Evolutionary conservation across 2,888 invertebrate genomes (phyloP).

Genomic region (Sphinx pinastri): DNA sequence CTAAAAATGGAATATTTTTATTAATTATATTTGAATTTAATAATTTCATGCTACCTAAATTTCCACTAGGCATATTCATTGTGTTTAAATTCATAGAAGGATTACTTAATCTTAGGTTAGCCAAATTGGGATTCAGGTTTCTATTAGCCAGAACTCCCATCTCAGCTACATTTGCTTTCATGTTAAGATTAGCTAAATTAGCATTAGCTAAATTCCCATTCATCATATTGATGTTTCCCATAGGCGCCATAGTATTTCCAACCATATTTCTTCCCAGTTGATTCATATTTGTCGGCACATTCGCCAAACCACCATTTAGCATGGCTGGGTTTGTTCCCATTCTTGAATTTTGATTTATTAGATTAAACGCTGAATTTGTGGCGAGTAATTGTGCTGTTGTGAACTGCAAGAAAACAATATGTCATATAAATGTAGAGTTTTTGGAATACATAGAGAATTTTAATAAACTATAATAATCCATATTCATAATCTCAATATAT

Average conservation of each 20-base stretch:
- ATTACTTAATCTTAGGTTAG: background rate
- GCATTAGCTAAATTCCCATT: slow-evolving; percentile 29
- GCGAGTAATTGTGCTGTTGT: slow-evolving; percentile 42
- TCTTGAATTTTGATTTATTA: slow-evolving; percentile 30
- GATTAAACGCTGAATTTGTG: slow-evolving; percentile 14
- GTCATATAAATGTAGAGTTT: too few relatives aligned
- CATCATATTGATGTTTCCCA: slow-evolving; percentile 26
- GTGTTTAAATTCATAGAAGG: background rate
- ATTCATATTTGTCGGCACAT: slow-evolving; percentile 16
- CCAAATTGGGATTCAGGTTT: background rate
- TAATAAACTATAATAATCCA: too few relatives aligned
- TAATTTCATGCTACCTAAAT: slow-evolving; percentile 25
- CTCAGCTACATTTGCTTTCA: slow-evolving; percentile 3
- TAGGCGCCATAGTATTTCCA: slow-evolving; percentile 23
- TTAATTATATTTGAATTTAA: background rate
- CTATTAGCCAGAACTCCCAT: slow-evolving; percentile 9
- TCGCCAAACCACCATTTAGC: slow-evolving; percentile 18
- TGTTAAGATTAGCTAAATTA: slow-evolving; percentile 23
- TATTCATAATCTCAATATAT: too few relatives aligned
- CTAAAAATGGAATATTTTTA: slow-evolving; percentile 3
- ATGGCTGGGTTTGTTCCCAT: slow-evolving; percentile 14
- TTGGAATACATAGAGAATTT: too few relatives aligned
- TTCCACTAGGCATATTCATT: background rate
- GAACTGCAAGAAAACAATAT: slow-evolving; percentile 42
- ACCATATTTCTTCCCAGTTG: slow-evolving; percentile 27